Base-by-base conservation (phyloP, 2,797 vertebrate species). In the Carapus acus region DNA sequence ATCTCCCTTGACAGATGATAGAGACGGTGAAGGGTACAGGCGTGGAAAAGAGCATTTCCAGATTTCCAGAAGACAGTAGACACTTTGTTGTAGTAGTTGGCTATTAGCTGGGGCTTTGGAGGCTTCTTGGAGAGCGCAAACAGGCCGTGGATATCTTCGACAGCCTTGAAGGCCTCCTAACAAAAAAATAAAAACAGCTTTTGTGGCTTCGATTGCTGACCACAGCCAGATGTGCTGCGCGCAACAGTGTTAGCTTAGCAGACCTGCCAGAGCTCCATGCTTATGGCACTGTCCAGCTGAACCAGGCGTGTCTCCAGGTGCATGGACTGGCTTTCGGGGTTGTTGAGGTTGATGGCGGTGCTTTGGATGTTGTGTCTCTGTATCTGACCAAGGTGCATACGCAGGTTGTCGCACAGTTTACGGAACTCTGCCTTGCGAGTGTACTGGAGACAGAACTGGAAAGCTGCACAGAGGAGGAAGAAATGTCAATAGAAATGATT, bases 201-300 rank as follows among this genome's bases (percentile, higher is more conserved):
- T n/a, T n/a, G n/a, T n/a, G 14, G 3, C 14, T 36, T 36, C n/a
- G 4, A 36, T 7, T 15, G 34, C 14, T 2, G 34, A 36, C 8
- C 31, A 13, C 6, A 33, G 14, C 8, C 9, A 7, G 31, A 33
- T 7, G 40, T 11, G 4, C n/a, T 1, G 7, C 12, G 4, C 44
- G n/a, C 8, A n/a, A 4, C 3, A 27, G 12, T 12, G 14, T 48
- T 19, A 16, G 13, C 21, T 2, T 7, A 13, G 62, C 85, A 19
- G 46, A 96, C 96, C 96, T 99, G 96, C 96, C 96, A 99, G 40
- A 99, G 87, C 71, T 99, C 96, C 96, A 99, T 99, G 87, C 93
- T 96, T 44, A 99, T 98, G 54, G 96, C 96, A 43, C 96, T 98
- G 85, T 99, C 96, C 58, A 98, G 80, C 74, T 99, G 96, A 72